These are phyloP conservation scores for Columbina picui DNA, from an alignment of 2,113 vertebrate species.

Conservation along the genomic window DNA sequence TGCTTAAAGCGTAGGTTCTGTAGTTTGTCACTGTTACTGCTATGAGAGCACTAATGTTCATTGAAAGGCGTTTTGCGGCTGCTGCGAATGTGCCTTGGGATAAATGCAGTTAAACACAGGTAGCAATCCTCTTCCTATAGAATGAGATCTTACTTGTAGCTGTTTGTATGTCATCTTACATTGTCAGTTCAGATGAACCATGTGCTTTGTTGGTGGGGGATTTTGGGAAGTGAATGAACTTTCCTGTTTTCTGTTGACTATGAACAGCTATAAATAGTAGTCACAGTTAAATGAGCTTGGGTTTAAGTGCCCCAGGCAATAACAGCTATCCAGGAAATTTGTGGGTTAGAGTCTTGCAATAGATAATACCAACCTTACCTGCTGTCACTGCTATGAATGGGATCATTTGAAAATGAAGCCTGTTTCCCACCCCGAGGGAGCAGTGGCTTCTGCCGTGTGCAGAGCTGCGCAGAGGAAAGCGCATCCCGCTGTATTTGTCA, in stretches of 20 bases:
- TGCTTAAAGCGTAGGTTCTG: background rate
- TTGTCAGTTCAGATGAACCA: background rate
- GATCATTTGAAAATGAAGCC: background rate
- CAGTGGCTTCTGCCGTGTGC: background rate
- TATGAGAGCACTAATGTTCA: rapidly evolving
- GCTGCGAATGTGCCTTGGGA: background rate
- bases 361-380: background rate
- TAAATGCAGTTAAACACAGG: background rate
- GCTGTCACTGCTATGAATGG: background rate
- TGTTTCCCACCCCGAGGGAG: background rate
- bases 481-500: rapidly evolving
- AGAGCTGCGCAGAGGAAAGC: background rate
- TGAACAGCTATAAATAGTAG: background rate
- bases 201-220: background rate
- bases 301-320: background rate
- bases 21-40: background rate
- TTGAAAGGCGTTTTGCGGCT: background rate
- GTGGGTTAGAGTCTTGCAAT: background rate
- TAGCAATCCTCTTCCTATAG: background rate
- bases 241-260: background rate
- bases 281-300: background rate
- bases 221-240: background rate
- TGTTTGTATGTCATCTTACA: rapidly evolving
- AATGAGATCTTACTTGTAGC: background rate
- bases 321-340: background rate